phyloP scores from a whole-genome alignment of 2,113 vertebrate genomes.

The Ifrita kowaldi region DNA sequence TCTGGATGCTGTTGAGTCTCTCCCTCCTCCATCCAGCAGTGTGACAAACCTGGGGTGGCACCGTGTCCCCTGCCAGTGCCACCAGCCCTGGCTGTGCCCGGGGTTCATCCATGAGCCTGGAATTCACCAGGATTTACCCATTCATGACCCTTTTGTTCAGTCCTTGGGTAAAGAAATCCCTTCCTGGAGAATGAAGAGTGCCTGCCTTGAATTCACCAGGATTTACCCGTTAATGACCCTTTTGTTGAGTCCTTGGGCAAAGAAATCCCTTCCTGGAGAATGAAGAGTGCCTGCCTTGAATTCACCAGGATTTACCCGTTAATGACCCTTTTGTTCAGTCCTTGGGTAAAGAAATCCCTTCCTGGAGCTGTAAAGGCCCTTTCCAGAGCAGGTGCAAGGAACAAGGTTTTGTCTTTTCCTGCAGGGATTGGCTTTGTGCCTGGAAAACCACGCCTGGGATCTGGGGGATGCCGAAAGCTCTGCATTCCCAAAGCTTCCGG shows the following conservation, averaged over 20 bases:
- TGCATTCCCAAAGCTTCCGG: background rate
- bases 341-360: background rate
- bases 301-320: background rate
- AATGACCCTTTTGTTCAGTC: rapidly evolving
- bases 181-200: background rate
- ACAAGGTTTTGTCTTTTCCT: background rate
- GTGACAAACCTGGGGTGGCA: rapidly evolving
- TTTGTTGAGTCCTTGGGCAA: background rate
- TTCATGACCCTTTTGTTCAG: rapidly evolving
- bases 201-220: background rate
- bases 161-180: background rate
- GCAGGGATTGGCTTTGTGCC: background rate
- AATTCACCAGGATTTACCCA: background rate
- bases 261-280: background rate
- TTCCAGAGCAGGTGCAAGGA: background rate
- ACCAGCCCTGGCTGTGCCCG: background rate
- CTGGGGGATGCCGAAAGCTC: background rate
- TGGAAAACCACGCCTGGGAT: background rate
- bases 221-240: background rate
- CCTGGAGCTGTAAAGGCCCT: background rate
- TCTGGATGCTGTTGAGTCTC: background rate
- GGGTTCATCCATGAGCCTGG: background rate
- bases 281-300: background rate
- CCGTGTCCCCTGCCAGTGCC: background rate
- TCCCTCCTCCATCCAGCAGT: background rate